Evolutionary conservation across 2,113 vertebrate species (phyloP).

Genomic region (Lota lota): DNA sequence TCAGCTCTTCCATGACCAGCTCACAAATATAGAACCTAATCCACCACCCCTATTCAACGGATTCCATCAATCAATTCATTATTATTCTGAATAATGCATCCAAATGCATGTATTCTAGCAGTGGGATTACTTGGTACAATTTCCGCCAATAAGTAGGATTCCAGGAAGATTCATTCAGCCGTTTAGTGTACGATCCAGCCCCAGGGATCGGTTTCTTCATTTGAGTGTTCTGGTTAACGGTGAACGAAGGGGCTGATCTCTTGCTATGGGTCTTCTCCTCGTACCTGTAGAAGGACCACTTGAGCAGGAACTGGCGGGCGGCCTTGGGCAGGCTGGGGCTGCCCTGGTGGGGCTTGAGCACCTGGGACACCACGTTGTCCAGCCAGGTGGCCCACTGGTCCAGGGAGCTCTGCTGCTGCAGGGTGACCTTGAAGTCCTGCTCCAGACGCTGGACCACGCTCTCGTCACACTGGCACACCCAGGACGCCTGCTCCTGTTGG

Average conservation of each 20-base stretch:
- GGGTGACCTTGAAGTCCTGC: slow-evolving; percentile 96
- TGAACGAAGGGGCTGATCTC: not conserved
- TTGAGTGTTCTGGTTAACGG: no score
- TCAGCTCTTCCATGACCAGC: no score
- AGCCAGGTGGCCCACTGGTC: slow-evolving; percentile 98
- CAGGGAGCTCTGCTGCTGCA: slow-evolving; percentile 97
- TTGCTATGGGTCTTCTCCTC: not conserved
- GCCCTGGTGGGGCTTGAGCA: slow-evolving; percentile 89
- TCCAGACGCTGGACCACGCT: slow-evolving; percentile 92
- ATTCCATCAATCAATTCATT: no score
- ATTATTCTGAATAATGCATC: no score
- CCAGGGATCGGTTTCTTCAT: no score
- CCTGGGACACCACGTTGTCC: slow-evolving; percentile 91
- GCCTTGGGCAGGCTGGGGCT: slow-evolving; percentile 92
- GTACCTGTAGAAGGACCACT: slow-evolving; percentile 99
- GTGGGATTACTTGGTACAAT: no score
- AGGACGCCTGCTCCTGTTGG: slow-evolving; percentile 92
- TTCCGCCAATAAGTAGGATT: no score
- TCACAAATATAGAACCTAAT: no score
- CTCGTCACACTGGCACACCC: slow-evolving; percentile 98
- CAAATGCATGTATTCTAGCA: no score
- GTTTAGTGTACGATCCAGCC: no score
- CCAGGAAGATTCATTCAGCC: no score
- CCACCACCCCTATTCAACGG: no score
- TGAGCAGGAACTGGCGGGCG: slow-evolving; percentile 93